These are phyloP conservation scores for Leptinotarsa haldemani DNA, from an alignment of 2,888 invertebrate species.

Conservation along the genomic window DNA sequence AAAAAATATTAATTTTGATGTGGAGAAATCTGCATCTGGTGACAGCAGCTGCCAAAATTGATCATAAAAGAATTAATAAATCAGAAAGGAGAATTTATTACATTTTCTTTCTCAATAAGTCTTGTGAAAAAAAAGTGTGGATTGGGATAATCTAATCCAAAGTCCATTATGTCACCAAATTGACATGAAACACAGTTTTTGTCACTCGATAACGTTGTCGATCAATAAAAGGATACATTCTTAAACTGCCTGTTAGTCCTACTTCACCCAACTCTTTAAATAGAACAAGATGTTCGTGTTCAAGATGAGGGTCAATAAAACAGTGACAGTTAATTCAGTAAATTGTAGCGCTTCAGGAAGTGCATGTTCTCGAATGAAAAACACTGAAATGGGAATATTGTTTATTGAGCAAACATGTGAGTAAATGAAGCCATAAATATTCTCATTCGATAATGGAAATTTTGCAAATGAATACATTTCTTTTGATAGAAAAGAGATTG, in stretches of 20 bases:
- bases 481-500: not conserved
- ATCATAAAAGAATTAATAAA: no score
- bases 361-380: not conserved
- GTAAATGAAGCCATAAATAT: not conserved
- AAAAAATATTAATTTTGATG: no score
- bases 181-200: not conserved
- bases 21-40: no score
- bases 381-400: not conserved
- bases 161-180: not conserved
- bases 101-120: no score
- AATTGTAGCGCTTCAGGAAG: not conserved
- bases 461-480: not conserved
- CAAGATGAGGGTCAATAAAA: not conserved
- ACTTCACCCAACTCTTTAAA: not conserved
- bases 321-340: not conserved
- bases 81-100: no score
- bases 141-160: no score
- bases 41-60: no score
- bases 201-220: not conserved
- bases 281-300: not conserved
- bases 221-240: not conserved
- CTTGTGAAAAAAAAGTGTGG: no score
- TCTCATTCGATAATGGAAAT: not conserved
- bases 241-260: not conserved
- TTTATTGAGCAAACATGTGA: not conserved